Conservation (phyloP, 2,797 vertebrate species). For the Nothura maculosa region DNA sequence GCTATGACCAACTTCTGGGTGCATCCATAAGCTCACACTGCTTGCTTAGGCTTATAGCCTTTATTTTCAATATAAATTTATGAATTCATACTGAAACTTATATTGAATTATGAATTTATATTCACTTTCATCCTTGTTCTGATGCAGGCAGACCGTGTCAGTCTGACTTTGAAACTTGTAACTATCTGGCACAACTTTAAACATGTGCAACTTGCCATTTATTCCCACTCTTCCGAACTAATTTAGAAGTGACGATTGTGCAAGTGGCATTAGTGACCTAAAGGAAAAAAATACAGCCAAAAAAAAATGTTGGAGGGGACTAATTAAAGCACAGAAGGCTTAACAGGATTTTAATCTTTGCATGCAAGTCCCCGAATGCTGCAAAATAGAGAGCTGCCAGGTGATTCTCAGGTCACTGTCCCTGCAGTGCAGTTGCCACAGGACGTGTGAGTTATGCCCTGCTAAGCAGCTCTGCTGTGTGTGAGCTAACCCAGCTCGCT, state of each 20-base stretch:
- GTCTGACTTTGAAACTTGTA: neutral
- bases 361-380: neutral
- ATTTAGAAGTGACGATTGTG: neutral
- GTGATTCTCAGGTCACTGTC: neutral
- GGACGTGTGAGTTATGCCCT: neutral
- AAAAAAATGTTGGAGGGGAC: neutral
- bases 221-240: neutral
- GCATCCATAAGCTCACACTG: neutral
- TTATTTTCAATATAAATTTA: neutral
- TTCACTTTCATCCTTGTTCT: neutral
- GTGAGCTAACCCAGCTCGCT: neutral
- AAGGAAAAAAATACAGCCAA: neutral
- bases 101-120: neutral
- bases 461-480: neutral
- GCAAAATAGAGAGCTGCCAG: neutral
- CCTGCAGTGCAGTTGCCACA: neutral
- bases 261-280: neutral
- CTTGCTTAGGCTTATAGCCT: too few species aligned
- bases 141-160: neutral
- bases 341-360: neutral
- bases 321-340: neutral
- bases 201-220: fast-evolving
- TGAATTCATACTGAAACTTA: too few species aligned
- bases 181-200: neutral
- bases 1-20: neutral